Conservation (phyloP, 92 coral and sea anemone genomes). For the Porites rus region DNA sequence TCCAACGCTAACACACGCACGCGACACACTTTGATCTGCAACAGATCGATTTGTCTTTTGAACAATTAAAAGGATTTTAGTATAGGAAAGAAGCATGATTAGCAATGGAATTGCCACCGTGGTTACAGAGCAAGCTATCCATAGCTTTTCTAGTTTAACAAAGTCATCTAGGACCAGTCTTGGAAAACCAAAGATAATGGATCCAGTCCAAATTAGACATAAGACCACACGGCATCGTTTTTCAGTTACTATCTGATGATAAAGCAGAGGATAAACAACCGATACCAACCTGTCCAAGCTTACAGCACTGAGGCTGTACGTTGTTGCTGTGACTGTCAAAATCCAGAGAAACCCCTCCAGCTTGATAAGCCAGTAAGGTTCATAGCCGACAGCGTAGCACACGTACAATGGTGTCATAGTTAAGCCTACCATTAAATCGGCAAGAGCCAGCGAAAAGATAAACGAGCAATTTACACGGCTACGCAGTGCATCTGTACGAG, state of each 20-base stretch:
- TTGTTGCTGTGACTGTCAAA: slow-evolving; percentile 66
- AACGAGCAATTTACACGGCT: slow-evolving; percentile 34
- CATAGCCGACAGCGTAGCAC: slow-evolving; percentile 4
- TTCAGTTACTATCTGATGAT: slow-evolving; percentile 58
- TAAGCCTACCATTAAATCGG: slow-evolving; percentile 62
- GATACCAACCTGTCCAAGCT: slow-evolving; percentile 68
- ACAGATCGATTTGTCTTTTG: slow-evolving; percentile 48
- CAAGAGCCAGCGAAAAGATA: slow-evolving; percentile 55
- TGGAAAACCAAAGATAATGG: slow-evolving; percentile 46
- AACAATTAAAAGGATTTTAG: slow-evolving; percentile 48
- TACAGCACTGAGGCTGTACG: slow-evolving; percentile 67
- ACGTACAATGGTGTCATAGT: slow-evolving; percentile 61
- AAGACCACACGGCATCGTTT: slow-evolving; percentile 55
- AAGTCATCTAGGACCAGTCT: slow-evolving; percentile 38
- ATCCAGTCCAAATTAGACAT: slow-evolving; percentile 47
- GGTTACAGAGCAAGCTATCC: slow-evolving; percentile 64
- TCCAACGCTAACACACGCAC: slow-evolving; percentile 8
- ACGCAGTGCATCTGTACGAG: slow-evolving; percentile 41
- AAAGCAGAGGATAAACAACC: slow-evolving; percentile 47
- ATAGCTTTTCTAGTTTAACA: slow-evolving; percentile 39
- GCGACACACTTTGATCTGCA: not conserved
- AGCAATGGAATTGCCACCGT: slow-evolving; percentile 63
- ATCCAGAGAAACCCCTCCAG: slow-evolving; percentile 72
- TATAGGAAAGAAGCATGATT: slow-evolving; percentile 42
- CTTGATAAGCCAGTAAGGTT: slow-evolving; percentile 22